phyloP scores from a whole-genome alignment of 2,113 vertebrate genomes.

The Delphinapterus leucas region DNA sequence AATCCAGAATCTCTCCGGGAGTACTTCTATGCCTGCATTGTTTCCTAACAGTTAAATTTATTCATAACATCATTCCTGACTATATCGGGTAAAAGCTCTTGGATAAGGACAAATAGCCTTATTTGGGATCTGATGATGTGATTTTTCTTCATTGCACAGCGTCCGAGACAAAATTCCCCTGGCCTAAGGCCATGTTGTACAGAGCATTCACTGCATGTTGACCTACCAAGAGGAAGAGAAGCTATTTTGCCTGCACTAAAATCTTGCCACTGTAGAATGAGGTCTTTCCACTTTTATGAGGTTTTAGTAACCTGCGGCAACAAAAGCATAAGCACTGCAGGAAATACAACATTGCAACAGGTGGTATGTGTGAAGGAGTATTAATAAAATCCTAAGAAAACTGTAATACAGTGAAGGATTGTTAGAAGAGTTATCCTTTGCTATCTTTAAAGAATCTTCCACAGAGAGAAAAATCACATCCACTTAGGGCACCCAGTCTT shows the following conservation, averaged over 20 bases:
- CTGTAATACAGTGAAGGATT: not conserved
- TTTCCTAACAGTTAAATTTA: not conserved
- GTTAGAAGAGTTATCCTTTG: not conserved
- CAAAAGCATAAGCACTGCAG: not conserved
- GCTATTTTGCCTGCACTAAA: not conserved
- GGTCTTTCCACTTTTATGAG: not conserved
- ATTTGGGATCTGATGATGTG: not conserved
- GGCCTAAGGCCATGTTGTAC: not conserved
- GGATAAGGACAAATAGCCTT: not conserved
- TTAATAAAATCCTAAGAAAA: not conserved
- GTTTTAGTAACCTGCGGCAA: not conserved
- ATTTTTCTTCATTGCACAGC: not conserved
- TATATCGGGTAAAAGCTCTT: not conserved
- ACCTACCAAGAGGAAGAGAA: too few relatives aligned
- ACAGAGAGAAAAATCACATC: not conserved
- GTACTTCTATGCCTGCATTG: not conserved
- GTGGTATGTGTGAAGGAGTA: not conserved
- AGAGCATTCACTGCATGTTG: rapidly evolving
- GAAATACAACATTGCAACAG: not conserved
- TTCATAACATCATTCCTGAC: not conserved
- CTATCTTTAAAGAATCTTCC: not conserved
- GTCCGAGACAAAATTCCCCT: not conserved
- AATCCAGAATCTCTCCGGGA: not conserved
- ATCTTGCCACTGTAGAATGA: not conserved
- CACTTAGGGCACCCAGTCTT: not conserved